Evolutionary conservation across 2,797 vertebrate genomes (phyloP).

Genomic region (Fratercula arctica): DNA sequence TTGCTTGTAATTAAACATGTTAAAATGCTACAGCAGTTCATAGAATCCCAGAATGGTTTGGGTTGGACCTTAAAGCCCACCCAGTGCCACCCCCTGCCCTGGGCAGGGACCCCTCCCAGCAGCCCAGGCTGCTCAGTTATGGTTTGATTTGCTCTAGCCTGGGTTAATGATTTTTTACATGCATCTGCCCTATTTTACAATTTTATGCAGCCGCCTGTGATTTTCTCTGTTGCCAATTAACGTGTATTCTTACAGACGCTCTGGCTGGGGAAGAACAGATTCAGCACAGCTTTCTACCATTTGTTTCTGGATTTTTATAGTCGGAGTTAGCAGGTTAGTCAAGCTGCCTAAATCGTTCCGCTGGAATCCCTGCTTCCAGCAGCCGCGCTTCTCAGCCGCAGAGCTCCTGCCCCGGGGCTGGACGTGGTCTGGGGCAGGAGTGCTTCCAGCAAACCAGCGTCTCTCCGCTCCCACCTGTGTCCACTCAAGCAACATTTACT

Average conservation of each 20-base stretch:
- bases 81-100: background rate
- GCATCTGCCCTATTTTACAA: background rate
- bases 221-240: background rate
- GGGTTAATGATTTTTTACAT: background rate
- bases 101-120: background rate
- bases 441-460: background rate
- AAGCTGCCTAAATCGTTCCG: background rate
- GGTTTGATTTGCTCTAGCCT: background rate
- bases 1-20: background rate
- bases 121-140: background rate
- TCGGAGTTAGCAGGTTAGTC: background rate
- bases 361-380: background rate
- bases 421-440: background rate
- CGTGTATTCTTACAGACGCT: background rate
- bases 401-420: background rate
- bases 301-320: background rate
- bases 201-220: background rate
- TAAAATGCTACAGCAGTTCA: background rate
- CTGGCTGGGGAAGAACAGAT: background rate
- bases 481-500: background rate
- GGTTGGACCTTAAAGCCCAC: background rate
- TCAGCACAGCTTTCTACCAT: background rate
- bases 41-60: background rate
- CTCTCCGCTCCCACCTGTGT: fast-evolving
- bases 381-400: background rate